Evolutionary conservation across 2,888 invertebrate genomes (phyloP).

Genomic region (Adineta ricciae): DNA sequence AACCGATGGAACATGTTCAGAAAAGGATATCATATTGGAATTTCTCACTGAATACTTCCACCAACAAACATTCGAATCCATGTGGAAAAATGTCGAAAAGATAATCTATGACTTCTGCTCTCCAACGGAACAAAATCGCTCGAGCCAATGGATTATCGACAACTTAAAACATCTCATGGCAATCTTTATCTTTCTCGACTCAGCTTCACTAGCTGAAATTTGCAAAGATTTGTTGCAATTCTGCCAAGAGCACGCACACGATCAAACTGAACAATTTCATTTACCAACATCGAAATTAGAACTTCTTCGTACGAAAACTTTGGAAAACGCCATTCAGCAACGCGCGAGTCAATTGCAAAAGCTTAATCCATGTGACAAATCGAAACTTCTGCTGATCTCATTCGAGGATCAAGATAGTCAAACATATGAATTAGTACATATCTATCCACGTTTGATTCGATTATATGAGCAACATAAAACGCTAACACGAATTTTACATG

Average conservation of each 20-base stretch:
- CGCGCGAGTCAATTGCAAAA: not conserved
- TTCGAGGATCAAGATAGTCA: not conserved
- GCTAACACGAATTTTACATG: not conserved
- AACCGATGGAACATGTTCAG: too few species aligned
- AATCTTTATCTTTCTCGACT: not conserved
- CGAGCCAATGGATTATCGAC: not conserved
- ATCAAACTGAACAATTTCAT: not conserved
- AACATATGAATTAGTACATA: not conserved
- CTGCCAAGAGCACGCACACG: not conserved
- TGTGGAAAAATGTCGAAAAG: too few species aligned
- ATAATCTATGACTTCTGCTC: too few species aligned
- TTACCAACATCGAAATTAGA: not conserved
- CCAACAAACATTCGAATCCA: too few species aligned
- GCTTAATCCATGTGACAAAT: not conserved
- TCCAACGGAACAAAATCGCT: not conserved
- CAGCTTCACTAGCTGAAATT: not conserved
- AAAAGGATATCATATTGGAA: too few species aligned
- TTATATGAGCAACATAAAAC: not conserved
- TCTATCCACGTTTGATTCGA: not conserved
- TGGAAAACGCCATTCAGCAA: not conserved
- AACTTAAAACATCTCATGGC: not conserved
- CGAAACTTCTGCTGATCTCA: not conserved
- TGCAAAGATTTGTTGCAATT: not conserved
- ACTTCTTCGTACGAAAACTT: not conserved
- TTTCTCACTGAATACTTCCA: too few species aligned